These are phyloP conservation scores for Magallana angulata DNA, from an alignment of 1,140 invertebrate species.

Conservation along the genomic window DNA sequence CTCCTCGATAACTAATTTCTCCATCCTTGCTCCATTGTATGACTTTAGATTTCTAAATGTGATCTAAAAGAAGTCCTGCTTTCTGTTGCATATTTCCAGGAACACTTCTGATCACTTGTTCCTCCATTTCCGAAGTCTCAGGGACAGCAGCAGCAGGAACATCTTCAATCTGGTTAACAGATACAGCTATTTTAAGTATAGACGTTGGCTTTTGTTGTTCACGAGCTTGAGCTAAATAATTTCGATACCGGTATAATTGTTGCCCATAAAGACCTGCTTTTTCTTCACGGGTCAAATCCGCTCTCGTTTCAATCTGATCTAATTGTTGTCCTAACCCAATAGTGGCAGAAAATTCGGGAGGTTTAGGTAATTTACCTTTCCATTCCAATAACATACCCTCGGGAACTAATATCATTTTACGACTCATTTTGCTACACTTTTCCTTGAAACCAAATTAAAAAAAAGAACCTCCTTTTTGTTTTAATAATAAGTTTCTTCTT, in stretches of 20 bases:
- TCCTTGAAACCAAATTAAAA: not conserved
- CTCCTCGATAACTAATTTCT: not conserved
- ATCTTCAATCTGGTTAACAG: not conserved
- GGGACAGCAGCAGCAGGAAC: not conserved
- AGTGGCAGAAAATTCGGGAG: not conserved
- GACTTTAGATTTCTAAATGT: too few relatives aligned
- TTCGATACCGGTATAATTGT: not conserved
- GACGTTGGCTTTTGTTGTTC: not conserved
- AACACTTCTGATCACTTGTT: too few relatives aligned
- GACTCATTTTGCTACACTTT: not conserved
- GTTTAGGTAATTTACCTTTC: not conserved
- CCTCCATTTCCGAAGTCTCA: not conserved
- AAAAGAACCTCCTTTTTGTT: not conserved
- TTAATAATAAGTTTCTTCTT: not conserved
- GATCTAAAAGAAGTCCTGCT: too few relatives aligned
- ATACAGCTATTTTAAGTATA: too few relatives aligned
- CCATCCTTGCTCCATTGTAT: too few relatives aligned
- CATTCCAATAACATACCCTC: not conserved
- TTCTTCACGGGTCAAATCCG: not conserved
- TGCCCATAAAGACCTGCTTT: not conserved
- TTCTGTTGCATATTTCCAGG: too few relatives aligned
- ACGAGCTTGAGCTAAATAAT: not conserved
- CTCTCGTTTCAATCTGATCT: not conserved
- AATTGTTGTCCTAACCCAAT: not conserved
- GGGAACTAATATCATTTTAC: constrained; percentile 15